Base-by-base conservation (phyloP, 2,888 invertebrate genomes). In the Meteorus cinctellus region DNA sequence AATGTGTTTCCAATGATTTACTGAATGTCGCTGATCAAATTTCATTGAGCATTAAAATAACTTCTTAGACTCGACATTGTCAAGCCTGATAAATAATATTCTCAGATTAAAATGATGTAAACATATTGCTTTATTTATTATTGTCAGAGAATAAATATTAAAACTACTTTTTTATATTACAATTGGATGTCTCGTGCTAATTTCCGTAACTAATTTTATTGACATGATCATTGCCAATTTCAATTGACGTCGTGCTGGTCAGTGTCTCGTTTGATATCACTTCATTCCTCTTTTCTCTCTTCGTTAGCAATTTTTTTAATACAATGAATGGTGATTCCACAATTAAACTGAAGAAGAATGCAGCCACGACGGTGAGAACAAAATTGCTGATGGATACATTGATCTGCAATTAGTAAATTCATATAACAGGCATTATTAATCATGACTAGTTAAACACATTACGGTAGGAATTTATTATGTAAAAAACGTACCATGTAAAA, bases 281-380 rank as follows among this genome's bases (percentile, higher is more conserved):
- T 0, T 16, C 48, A 4, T 48, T n/a, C 1, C 4, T 48, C 14
- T 48, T 16, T 16, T 48, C 6, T 48, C 16, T n/a, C n/a, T 48
- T 48, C 16, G n/a, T 48, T 16, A 48, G 48, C 16, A 78, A 67
- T 62, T 78, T 78, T 34, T 77, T 75, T 16, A 77, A 60, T 16
- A 69, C 72, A 34, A 77, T n/a, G 27, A 77, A 69, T 16, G 77
- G 75, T 31, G 77, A 75, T 69, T 77, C 77, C 5, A 77, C 63
- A 31, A 75, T 29, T 31, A 72, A 24, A 34, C 65, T 69, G 2
- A 77, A 48, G 29, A 75, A 10, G 29, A 80, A 73, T 48, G 72
- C 79, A 10, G 74, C 10, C 16, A 69, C 27, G 5, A 76, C 66
- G 3, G 60, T 71, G 5, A 78, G 19, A 10, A 77, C 59, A 19